These are phyloP conservation scores for Anorthoa munda DNA, from an alignment of 2,888 invertebrate species.

Conservation along the genomic window DNA sequence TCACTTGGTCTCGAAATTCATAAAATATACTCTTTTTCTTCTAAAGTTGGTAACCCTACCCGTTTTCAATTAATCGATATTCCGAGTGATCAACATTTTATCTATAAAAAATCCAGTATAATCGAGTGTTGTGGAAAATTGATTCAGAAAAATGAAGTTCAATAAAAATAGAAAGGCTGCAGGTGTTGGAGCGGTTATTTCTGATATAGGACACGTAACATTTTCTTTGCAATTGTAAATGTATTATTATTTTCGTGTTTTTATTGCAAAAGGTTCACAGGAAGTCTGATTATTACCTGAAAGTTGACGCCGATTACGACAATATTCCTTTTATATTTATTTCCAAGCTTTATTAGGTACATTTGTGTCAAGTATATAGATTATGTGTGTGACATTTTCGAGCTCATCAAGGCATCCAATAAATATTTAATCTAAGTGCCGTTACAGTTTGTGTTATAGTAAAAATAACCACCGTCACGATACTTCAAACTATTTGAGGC, in stretches of 20 bases:
- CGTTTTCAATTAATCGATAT: conserved; percentile 49
- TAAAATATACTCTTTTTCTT: no score
- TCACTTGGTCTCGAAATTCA: no score
- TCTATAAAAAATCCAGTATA: conserved; percentile 29
- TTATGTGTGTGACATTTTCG: background rate
- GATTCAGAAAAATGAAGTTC: background rate
- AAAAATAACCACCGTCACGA: conserved; percentile 12
- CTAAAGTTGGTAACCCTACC: conserved; percentile 34
- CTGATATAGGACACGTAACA: background rate
- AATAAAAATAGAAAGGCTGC: conserved; percentile 11
- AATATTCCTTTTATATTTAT: background rate
- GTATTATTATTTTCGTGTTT: background rate
- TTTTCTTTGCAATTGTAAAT: background rate
- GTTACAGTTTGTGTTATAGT: background rate
- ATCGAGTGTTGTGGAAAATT: conserved; percentile 26
- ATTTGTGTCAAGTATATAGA: background rate
- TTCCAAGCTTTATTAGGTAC: background rate
- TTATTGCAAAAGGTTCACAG: no score
- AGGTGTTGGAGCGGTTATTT: background rate
- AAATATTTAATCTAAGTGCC: conserved; percentile 5
- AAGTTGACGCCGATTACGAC: background rate
- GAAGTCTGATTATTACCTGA: background rate
- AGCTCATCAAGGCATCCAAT: background rate
- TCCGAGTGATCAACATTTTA: conserved; percentile 45
- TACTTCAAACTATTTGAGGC: conserved; percentile 15